phyloP scores from a whole-genome alignment of 37 sponge, comb jelly and placozoan species.

The Bolinopsis microptera region DNA sequence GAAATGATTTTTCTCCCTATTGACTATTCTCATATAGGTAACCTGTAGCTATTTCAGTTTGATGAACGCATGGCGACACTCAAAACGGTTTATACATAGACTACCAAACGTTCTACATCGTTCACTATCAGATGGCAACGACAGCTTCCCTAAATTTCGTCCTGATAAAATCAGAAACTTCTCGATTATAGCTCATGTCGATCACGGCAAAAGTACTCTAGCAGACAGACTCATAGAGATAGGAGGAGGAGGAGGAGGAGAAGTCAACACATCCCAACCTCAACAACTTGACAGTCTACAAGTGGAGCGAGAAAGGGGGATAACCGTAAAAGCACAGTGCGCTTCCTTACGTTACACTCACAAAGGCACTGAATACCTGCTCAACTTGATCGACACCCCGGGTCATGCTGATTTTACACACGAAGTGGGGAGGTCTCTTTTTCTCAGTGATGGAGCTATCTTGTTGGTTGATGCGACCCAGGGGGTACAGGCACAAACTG shows the following conservation, averaged over 20 bases:
- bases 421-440: conserved; percentile 90
- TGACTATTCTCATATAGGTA: no score
- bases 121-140: not conserved
- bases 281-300: conserved; percentile 90
- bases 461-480: conserved; percentile 88
- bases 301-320: conserved; percentile 95
- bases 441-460: conserved; percentile 89
- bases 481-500: conserved; percentile 97
- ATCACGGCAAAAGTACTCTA: conserved; percentile 98
- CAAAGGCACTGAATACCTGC: conserved; percentile 70
- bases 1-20: no score
- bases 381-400: conserved; percentile 98
- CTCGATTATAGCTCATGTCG: conserved; percentile 94
- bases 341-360: not conserved
- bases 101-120: not conserved
- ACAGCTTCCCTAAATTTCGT: not conserved
- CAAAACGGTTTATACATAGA: not conserved
- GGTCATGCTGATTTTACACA: conserved; percentile 97
- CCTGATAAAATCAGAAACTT: conserved; percentile 83
- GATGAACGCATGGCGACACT: not conserved
- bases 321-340: conserved; percentile 93
- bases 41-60: not conserved
- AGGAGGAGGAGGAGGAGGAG: conserved; percentile 84
- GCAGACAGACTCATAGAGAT: conserved; percentile 92
- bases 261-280: conserved; percentile 57